A percentile compares a stretch with the other conserved stretches of the same genome.
These are phyloP conservation scores for Mus spicilegus DNA, from an alignment of 2,113 vertebrate species.

Conservation along the genomic window DNA sequence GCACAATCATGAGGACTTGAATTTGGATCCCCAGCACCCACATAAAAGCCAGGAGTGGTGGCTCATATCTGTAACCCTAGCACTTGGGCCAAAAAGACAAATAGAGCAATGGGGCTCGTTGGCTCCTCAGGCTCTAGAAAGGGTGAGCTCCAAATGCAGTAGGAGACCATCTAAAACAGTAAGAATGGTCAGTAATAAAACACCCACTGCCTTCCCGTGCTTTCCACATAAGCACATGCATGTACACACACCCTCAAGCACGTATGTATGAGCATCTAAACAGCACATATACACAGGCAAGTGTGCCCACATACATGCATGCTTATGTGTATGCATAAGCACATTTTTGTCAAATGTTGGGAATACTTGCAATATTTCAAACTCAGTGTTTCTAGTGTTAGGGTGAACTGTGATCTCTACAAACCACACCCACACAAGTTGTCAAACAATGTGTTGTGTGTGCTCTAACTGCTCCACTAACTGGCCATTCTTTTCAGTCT, in stretches of 20 bases:
- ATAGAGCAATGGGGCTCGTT: background rate
- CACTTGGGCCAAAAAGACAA: background rate
- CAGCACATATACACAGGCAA: background rate
- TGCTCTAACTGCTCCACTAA: background rate
- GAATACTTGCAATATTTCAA: background rate
- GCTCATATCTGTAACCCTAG: background rate
- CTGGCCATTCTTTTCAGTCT: background rate
- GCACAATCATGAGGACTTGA: background rate
- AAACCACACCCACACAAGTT: background rate
- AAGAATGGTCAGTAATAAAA: background rate
- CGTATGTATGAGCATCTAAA: background rate
- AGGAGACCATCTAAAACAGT: background rate
- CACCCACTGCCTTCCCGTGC: background rate
- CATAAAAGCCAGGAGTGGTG: background rate
- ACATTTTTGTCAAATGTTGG: background rate
- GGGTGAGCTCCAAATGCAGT: no score
- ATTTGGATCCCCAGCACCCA: background rate
- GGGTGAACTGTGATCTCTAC: background rate
- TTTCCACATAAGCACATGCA: background rate
- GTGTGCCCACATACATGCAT: background rate
- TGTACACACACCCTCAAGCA: background rate
- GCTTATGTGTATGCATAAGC: no score
- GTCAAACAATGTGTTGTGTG: background rate
- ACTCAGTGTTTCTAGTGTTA: background rate
- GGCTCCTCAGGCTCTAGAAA: background rate